Evolutionary conservation across 2,113 vertebrate species (phyloP).

Genomic region (Chloebia gouldiae): DNA sequence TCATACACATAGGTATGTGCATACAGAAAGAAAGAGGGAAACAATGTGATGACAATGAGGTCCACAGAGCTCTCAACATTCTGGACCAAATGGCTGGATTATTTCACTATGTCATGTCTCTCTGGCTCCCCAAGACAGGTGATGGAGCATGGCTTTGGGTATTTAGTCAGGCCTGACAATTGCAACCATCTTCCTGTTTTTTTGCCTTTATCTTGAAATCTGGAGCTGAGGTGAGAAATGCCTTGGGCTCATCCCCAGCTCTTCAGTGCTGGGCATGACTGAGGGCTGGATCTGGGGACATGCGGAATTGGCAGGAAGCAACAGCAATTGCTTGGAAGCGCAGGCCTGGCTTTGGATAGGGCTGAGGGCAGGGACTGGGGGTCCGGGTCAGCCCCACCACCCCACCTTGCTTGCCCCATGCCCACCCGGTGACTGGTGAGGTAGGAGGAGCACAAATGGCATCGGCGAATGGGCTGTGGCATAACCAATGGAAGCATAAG

Average conservation of each 20-base stretch:
- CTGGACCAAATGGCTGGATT: not conserved
- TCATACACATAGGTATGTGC: not conserved
- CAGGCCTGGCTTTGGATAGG: too few relatives aligned
- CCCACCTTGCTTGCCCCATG: rapidly evolving
- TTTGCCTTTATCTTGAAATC: not conserved
- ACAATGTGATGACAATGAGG: not conserved
- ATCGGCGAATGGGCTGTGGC: not conserved
- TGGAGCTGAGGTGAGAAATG: not conserved
- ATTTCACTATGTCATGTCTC: not conserved
- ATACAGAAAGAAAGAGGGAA: not conserved
- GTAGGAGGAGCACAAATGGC: rapidly evolving
- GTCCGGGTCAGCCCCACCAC: not conserved
- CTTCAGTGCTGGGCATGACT: too few relatives aligned
- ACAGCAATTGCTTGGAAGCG: not conserved
- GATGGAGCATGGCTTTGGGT: not conserved
- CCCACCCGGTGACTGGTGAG: not conserved
- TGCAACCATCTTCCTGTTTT: not conserved
- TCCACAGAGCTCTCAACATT: not conserved
- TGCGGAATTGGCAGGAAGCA: rapidly evolving
- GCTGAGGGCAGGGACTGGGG: rapidly evolving
- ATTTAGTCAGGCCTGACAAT: not conserved
- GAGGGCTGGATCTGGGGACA: not conserved
- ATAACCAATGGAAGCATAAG: not conserved
- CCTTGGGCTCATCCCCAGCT: not conserved
- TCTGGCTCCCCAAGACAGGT: not conserved